Evolutionary conservation across 2,797 vertebrate species (phyloP).

Genomic region (Sebastes matsubarae): DNA sequence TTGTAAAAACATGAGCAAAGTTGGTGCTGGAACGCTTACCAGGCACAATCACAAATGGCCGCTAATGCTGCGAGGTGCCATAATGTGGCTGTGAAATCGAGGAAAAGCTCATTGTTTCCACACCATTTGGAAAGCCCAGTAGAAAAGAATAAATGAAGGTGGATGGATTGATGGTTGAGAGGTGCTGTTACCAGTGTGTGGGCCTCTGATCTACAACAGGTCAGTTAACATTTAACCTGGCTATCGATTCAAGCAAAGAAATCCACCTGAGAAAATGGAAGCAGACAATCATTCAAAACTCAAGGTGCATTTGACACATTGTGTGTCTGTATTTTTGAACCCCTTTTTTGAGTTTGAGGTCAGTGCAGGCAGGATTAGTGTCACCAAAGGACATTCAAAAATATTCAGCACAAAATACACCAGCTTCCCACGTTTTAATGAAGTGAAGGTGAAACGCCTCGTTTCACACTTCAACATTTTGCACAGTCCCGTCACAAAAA

Average conservation of each 20-base stretch:
- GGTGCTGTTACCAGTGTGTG: not conserved
- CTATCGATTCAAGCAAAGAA: not conserved
- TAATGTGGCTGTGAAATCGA: conserved; percentile 36
- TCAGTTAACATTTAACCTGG: not conserved
- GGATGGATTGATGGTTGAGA: conserved; percentile 27
- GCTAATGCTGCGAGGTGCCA: conserved; percentile 30
- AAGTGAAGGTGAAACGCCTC: conserved; percentile 12
- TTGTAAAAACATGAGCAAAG: conserved; percentile 51
- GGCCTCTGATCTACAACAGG: not conserved
- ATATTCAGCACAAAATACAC: not conserved
- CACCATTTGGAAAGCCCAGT: conserved; percentile 49
- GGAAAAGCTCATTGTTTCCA: conserved; percentile 56
- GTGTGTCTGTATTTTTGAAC: not conserved
- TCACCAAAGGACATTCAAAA: conserved; percentile 26
- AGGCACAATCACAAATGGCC: conserved; percentile 51
- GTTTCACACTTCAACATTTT: conserved; percentile 24
- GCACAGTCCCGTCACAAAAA: conserved; percentile 18
- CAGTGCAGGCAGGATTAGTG: conserved; percentile 31
- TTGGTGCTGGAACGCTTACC: conserved; percentile 44
- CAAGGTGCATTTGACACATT: not conserved
- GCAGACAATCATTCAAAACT: not conserved
- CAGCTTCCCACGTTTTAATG: conserved; percentile 5
- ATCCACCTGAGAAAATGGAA: not conserved
- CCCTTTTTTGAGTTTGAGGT: conserved; percentile 6
- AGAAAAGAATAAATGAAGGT: conserved; percentile 45